Conservation (phyloP, 2,888 invertebrate genomes). For the Sarcophaga subvicina region DNA sequence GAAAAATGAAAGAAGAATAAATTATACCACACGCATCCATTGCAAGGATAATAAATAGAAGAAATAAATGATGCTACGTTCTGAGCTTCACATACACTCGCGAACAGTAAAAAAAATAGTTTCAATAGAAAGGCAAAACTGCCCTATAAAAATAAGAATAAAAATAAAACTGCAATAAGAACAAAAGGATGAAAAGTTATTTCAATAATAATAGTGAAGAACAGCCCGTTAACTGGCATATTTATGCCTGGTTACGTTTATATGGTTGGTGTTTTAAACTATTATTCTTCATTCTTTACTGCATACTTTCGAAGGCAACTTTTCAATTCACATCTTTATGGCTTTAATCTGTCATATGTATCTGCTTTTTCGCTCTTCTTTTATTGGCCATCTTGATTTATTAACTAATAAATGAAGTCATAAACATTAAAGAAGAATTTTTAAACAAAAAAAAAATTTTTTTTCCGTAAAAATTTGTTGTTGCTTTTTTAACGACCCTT, state of each 20-base stretch:
- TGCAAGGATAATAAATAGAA: conserved; percentile 7
- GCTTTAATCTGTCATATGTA: too few relatives aligned
- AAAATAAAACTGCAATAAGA: too few relatives aligned
- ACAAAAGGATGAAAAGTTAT: conserved; percentile 12
- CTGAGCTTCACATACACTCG: background rate
- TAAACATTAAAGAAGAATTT: conserved; percentile 14
- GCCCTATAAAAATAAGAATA: too few relatives aligned
- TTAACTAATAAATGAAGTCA: conserved; percentile 42
- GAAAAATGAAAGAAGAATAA: conserved; percentile 26
- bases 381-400: background rate
- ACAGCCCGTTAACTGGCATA: background rate
- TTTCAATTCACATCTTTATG: too few relatives aligned
- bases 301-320: too few relatives aligned
- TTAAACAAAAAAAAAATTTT: background rate
- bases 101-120: background rate
- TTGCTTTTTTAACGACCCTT: background rate
- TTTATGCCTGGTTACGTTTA: background rate
- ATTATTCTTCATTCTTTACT: too few relatives aligned
- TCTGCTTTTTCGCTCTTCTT: background rate
- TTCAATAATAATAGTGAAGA: conserved; percentile 16
- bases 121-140: too few relatives aligned
- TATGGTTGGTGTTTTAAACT: background rate
- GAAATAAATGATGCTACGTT: conserved; percentile 14
- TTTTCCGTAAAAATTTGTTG: background rate
- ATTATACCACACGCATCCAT: background rate